Percentiles rank a stretch among this genome's conserved stretches.
Evolutionary conservation across 2,888 invertebrate genomes (phyloP).

Genomic region (Chrysolina americana): DNA sequence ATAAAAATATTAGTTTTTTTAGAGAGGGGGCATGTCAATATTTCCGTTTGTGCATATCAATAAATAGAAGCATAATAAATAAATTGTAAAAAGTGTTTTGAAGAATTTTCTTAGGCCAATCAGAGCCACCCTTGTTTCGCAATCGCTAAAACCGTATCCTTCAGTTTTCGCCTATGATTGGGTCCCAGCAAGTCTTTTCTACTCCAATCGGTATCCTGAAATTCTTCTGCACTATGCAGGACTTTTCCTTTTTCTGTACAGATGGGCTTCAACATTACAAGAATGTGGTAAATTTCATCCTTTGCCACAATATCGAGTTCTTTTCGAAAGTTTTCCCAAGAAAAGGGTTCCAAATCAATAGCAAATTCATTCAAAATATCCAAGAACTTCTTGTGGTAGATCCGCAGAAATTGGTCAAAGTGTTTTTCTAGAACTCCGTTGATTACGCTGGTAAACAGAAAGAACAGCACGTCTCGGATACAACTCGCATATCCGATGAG

Average conservation of each 20-base stretch:
- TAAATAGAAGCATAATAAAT: too few species aligned
- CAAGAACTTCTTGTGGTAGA: slow-evolving; percentile 72
- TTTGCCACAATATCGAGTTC: slow-evolving; percentile 69
- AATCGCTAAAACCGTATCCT: slow-evolving; percentile 63
- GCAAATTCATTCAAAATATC: slow-evolving; percentile 67
- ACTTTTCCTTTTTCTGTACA: slow-evolving; percentile 69
- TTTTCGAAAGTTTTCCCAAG: slow-evolving; percentile 67
- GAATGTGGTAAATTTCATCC: slow-evolving; percentile 69
- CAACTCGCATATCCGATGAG: slow-evolving; percentile 72
- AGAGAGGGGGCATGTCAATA: too few species aligned
- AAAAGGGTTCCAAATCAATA: slow-evolving; percentile 62
- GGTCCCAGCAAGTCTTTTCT: slow-evolving; percentile 64
- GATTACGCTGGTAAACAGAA: slow-evolving; percentile 72
- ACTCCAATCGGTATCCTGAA: slow-evolving; percentile 66
- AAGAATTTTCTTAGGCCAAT: neutral
- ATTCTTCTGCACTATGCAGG: slow-evolving; percentile 68
- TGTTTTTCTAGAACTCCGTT: slow-evolving; percentile 68
- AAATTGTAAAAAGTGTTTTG: neutral
- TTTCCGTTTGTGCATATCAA: too few species aligned
- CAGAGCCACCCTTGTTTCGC: slow-evolving; percentile 64
- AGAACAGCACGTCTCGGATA: slow-evolving; percentile 73
- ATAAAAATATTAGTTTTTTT: too few species aligned
- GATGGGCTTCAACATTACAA: slow-evolving; percentile 71
- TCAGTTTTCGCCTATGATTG: slow-evolving; percentile 64
- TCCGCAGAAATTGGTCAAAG: slow-evolving; percentile 70